Evolutionary conservation across 30 jellyfish, hydroid and myxozoan species (phyloP).

Genomic region (Mastigias papua): DNA sequence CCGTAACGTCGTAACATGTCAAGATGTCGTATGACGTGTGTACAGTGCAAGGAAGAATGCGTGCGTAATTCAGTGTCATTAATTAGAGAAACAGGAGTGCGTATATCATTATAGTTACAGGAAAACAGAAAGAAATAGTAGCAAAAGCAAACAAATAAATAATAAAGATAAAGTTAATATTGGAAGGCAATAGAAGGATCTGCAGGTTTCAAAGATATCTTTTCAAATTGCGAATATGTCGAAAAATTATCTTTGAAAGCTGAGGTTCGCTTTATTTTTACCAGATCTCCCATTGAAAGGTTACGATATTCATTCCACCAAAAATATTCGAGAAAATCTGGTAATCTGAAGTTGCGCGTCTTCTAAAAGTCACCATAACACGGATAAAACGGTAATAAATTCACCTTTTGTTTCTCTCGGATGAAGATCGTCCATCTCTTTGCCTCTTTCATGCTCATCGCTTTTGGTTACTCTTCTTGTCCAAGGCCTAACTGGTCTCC

Average conservation of each 20-base stretch:
- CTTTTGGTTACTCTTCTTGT: neutral
- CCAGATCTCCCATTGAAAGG: neutral
- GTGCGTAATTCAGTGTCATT: too few relatives aligned
- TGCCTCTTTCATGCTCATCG: neutral
- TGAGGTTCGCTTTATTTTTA: too few relatives aligned
- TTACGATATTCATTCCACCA: neutral
- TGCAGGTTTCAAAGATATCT: neutral
- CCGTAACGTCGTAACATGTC: too few relatives aligned
- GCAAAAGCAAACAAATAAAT: too few relatives aligned
- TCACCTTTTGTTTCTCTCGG: slow-evolving; percentile 59
- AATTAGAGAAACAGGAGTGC: too few relatives aligned
- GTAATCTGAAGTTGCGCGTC: slow-evolving; percentile 12
- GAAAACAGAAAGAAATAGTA: too few relatives aligned
- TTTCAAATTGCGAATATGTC: neutral
- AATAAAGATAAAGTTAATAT: too few relatives aligned
- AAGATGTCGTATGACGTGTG: too few relatives aligned
- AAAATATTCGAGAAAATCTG: neutral
- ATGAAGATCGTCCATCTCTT: neutral
- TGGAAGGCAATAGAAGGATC: neutral
- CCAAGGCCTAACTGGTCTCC: neutral
- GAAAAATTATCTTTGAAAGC: too few relatives aligned
- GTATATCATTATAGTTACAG: too few relatives aligned
- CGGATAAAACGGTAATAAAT: slow-evolving; percentile 48
- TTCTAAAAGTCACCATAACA: slow-evolving; percentile 22
- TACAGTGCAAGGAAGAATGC: too few relatives aligned